Conservation (phyloP, 2,797 vertebrate genomes). For the Malacoraja senta region DNA sequence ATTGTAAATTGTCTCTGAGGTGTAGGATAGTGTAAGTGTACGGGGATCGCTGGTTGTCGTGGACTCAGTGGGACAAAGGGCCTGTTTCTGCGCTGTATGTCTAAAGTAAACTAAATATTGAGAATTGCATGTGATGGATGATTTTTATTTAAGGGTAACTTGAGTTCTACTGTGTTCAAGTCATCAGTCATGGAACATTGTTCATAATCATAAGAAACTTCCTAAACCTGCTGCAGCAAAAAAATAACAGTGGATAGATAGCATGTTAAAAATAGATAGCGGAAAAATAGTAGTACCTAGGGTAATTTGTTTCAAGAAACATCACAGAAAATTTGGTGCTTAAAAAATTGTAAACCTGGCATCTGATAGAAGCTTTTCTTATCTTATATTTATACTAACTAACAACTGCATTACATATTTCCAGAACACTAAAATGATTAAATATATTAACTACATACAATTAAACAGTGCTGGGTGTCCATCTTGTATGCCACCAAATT, state of each 20-base stretch:
- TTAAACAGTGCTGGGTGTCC: conserved; percentile 53
- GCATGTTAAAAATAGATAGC: background rate
- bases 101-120: too few species aligned
- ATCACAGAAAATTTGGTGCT: background rate
- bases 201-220: too few species aligned
- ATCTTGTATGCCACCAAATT: conserved; percentile 53
- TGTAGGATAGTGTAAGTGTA: too few species aligned
- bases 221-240: background rate
- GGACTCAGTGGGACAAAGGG: too few species aligned
- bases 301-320: background rate
- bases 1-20: too few species aligned
- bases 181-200: background rate
- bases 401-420: background rate
- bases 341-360: background rate
- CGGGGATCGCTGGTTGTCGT: too few species aligned
- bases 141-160: background rate
- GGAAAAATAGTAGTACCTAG: background rate
- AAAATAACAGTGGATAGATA: background rate
- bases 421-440: background rate
- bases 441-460: conserved; percentile 49
- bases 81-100: too few species aligned
- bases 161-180: background rate
- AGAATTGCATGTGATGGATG: too few species aligned
- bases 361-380: background rate
- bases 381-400: background rate